Conservation (phyloP, 2,797 vertebrate species). For the Masticophis lateralis region DNA sequence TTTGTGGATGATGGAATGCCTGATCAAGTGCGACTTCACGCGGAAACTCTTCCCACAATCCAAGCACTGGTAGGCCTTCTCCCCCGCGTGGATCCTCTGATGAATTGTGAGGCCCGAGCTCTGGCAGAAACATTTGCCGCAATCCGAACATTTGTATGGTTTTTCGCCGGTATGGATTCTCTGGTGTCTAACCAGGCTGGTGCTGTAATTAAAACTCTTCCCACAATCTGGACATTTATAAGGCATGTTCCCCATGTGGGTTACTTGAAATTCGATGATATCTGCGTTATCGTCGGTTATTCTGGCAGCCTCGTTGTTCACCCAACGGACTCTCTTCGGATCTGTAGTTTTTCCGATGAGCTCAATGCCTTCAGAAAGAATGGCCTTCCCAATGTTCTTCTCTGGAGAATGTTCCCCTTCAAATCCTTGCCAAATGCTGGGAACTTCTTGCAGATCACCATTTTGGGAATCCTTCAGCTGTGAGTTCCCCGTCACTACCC, state of each 20-base stretch:
- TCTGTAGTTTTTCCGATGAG: rapidly evolving
- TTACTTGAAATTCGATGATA: conserved; percentile 11
- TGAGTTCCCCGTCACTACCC: background rate
- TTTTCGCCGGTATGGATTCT: conserved; percentile 54
- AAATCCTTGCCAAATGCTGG: background rate
- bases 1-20: conserved; percentile 64
- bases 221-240: conserved; percentile 31
- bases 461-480: background rate
- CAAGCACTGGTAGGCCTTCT: conserved; percentile 66
- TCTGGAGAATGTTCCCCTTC: background rate
- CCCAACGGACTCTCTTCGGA: background rate
- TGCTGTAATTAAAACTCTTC: conserved; percentile 45
- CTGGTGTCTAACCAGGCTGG: conserved; percentile 44
- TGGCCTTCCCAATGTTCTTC: background rate
- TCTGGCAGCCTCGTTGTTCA: background rate
- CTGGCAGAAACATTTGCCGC: conserved; percentile 66
- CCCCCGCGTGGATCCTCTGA: conserved; percentile 65
- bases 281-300: background rate
- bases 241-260: conserved; percentile 24
- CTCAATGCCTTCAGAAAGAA: background rate
- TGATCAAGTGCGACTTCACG: conserved; percentile 64
- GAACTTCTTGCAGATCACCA: background rate
- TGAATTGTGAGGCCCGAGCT: conserved; percentile 65
- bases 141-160: conserved; percentile 62
- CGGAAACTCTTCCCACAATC: conserved; percentile 67